Evolutionary conservation across 2,888 invertebrate species (phyloP), one percentile per base, ranked within the genome.

Genomic region (Phalangium opilio): DNA sequence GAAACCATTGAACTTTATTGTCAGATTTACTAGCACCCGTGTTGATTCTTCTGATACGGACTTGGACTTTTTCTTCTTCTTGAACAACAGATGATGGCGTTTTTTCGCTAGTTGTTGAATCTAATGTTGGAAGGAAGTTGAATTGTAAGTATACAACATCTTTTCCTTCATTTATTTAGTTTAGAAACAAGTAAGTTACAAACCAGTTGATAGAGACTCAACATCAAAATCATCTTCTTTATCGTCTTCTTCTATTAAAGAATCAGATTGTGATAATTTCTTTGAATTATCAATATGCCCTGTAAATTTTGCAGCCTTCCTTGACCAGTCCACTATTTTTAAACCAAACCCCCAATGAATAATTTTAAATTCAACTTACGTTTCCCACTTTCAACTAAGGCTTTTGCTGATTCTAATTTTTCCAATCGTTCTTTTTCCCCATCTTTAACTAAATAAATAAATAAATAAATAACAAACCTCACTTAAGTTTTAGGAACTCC

Each of bases 171-270:
- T n/a, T n/a, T n/a, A n/a, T n/a, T n/a, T n/a, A n/a, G n/a, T n/a
- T n/a, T n/a, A n/a, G n/a, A n/a, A n/a, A n/a, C n/a, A n/a, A n/a
- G n/a, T n/a, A n/a, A n/a, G n/a, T n/a, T n/a, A n/a, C n/a, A n/a
- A n/a, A 27, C 27, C 27, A 27, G 27, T 27, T 27, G 27, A 7
- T 27, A 27, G 8, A 27, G 27, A 27, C 8, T 27, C 27, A 8
- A 8, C 4, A 27, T 54, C n/a, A n/a, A n/a, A 55, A 34, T 56
- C 50, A 38, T 18, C 45, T 43, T 60, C 61, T 61, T 58, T 60
- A 10, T 20, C 33, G n/a, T 32, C 43, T 43, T n/a, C 21, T 20
- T 43, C 10, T 40, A 32, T 32, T 41, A 36, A 36, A 36, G 38
- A 36, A 36, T 2, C 38, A 36, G 17, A 36, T 15, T 36, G 38